These are phyloP conservation scores for Hirtodrosophila confusa DNA, from an alignment of 2,888 invertebrate species.

Conservation along the genomic window DNA sequence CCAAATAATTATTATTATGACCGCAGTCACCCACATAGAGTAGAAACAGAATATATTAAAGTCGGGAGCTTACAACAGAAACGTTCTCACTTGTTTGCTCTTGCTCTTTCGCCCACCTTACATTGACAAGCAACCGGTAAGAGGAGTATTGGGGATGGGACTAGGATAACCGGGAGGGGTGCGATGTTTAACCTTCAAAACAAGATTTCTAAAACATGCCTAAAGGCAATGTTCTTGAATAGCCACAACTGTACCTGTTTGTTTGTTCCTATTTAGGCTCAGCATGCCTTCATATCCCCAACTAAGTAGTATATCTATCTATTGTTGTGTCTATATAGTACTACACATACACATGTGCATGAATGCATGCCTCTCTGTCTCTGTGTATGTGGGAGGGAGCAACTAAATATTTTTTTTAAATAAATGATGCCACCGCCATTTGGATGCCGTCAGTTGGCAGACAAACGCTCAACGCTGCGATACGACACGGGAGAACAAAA, in stretches of 20 bases:
- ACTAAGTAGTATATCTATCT: slow-evolving; percentile 29
- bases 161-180: not conserved
- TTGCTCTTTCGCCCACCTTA: slow-evolving; percentile 5
- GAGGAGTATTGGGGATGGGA: not conserved
- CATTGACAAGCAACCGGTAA: slow-evolving; percentile 2
- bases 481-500: slow-evolving; percentile 40
- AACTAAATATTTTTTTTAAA: slow-evolving; percentile 57
- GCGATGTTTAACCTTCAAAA: slow-evolving; percentile 26
- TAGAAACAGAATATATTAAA: too few relatives aligned
- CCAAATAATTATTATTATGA: too few relatives aligned
- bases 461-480: slow-evolving; percentile 67
- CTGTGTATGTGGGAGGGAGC: slow-evolving; percentile 26
- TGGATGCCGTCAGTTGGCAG: slow-evolving; percentile 64
- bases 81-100: slow-evolving; percentile 21
- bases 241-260: slow-evolving; percentile 40
- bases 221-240: slow-evolving; percentile 17
- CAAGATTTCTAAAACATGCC: slow-evolving; percentile 24
- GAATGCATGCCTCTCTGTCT: slow-evolving; percentile 3
- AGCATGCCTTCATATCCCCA: slow-evolving; percentile 17
- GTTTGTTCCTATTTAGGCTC: slow-evolving; percentile 22
- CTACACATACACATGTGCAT: slow-evolving; percentile 12
- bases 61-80: too few relatives aligned
- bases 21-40: too few relatives aligned
- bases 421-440: slow-evolving; percentile 65
- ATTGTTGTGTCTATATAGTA: slow-evolving; percentile 20